A percentile compares a stretch with the other conserved stretches of the same genome.
Evolutionary conservation across 2,113 vertebrate species (phyloP).

Genomic region (Hemiprocne comata): DNA sequence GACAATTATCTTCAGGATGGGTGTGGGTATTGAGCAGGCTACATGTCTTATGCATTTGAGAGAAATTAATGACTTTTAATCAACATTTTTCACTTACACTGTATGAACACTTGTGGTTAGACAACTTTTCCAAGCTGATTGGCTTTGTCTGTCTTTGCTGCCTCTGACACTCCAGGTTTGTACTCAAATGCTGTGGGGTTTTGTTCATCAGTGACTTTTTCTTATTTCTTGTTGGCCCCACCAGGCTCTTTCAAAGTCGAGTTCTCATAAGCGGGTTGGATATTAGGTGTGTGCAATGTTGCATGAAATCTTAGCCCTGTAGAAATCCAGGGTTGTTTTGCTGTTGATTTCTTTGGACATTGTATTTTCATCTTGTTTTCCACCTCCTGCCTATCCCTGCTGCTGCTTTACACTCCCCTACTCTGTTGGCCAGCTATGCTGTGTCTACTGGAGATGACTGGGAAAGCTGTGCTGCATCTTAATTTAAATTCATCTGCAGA

Average conservation of each 20-base stretch:
- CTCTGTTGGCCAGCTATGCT: not conserved
- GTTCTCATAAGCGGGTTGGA: not conserved
- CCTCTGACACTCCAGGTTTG: not conserved
- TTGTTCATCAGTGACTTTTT: not conserved
- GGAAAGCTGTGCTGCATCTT: not conserved
- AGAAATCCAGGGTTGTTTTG: not conserved
- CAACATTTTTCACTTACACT: not conserved
- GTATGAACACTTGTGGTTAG: not conserved
- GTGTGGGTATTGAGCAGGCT: not conserved
- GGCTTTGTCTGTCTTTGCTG: not conserved
- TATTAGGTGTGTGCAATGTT: fast-evolving
- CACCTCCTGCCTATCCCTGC: fast-evolving
- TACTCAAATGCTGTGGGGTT: not conserved
- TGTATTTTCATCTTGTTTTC: not conserved
- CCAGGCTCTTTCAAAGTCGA: not conserved
- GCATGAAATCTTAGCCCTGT: not conserved
- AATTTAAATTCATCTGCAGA: not conserved
- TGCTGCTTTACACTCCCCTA: not conserved
- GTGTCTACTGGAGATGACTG: not conserved
- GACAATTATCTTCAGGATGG: fast-evolving
- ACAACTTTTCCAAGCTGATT: no score
- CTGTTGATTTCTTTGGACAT: not conserved
- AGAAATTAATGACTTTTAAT: not conserved
- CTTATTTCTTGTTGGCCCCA: not conserved
- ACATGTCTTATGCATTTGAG: fast-evolving